Conservation (phyloP, 2,888 invertebrate species). For the Chydorus sphaericus region DNA sequence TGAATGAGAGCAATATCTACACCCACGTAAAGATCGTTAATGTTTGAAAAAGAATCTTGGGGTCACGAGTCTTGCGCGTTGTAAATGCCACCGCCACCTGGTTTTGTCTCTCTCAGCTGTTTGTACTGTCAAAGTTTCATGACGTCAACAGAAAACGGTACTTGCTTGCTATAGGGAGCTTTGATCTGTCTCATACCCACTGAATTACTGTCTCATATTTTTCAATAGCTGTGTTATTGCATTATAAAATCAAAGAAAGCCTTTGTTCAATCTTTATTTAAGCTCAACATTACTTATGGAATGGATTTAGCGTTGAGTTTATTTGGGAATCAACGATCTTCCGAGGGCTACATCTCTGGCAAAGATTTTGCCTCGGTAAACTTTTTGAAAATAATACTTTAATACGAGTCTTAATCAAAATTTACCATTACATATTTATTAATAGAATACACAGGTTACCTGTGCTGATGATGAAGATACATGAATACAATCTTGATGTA, state of each 20-base stretch:
- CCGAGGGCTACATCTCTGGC: constrained; percentile 72
- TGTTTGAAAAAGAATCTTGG: too few species aligned
- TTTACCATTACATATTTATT: constrained; percentile 12
- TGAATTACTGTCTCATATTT: too few species aligned
- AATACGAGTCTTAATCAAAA: not conserved
- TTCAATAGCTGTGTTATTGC: too few species aligned
- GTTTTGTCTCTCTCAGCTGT: not conserved
- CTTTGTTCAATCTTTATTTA: too few species aligned
- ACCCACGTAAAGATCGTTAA: too few species aligned
- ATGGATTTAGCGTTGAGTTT: constrained; percentile 90
- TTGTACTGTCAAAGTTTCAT: not conserved
- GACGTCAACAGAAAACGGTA: not conserved
- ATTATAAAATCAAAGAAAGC: too few species aligned
- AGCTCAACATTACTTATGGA: constrained; percentile 15
- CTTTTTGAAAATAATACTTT: constrained; percentile 18
- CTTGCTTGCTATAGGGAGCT: too few species aligned
- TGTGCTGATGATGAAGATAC: constrained; percentile 55
- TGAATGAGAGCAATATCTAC: too few species aligned
- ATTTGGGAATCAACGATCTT: constrained; percentile 68
- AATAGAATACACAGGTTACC: constrained; percentile 24
- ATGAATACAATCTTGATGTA: constrained; percentile 38
- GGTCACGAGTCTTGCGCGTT: too few species aligned
- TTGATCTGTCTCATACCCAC: too few species aligned
- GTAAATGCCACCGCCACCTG: not conserved
- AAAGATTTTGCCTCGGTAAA: constrained; percentile 63